Conservation (phyloP, 2,888 invertebrate genomes). For the Miltochrista miniata region DNA sequence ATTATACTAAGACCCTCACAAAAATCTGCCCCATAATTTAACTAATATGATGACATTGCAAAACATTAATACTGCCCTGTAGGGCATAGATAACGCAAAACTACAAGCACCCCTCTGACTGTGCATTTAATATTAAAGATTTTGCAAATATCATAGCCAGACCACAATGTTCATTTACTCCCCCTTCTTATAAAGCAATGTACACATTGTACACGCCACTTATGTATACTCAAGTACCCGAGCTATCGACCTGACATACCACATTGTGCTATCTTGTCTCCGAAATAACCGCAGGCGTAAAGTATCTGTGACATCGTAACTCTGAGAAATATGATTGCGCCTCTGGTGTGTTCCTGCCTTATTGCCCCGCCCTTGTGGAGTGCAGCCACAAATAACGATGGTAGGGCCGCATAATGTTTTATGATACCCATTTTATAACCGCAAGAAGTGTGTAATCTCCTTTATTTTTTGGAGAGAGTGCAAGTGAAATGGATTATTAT, state of each 20-base stretch:
- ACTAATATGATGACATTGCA: conserved; percentile 27
- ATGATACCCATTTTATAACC: conserved; percentile 73
- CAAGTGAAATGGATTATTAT: conserved; percentile 56
- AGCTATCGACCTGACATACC: conserved; percentile 43
- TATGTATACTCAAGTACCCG: conserved; percentile 28
- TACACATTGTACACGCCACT: conserved; percentile 40
- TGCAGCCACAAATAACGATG: conserved; percentile 71
- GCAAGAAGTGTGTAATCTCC: conserved; percentile 71
- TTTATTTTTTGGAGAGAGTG: conserved; percentile 65
- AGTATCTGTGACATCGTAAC: conserved; percentile 54
- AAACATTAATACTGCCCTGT: conserved; percentile 45
- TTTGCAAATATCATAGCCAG: conserved; percentile 62
- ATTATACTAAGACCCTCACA: conserved; percentile 1
- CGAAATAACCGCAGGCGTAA: conserved; percentile 52
- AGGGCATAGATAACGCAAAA: conserved; percentile 61
- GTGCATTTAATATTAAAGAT: conserved; percentile 72
- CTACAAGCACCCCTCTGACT: conserved; percentile 47
- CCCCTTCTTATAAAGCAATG: conserved; percentile 48
- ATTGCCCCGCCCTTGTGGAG: conserved; percentile 59
- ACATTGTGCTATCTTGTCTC: conserved; percentile 35
- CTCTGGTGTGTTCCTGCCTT: conserved; percentile 56
- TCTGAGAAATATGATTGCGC: conserved; percentile 49
- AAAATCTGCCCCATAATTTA: conserved; percentile 20
- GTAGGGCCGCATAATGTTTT: conserved; percentile 74
- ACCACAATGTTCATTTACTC: conserved; percentile 47